Percentiles rank a stretch among this genome's conserved stretches.
These are phyloP conservation scores for Stegana nigrithorax DNA, from an alignment of 2,888 invertebrate genomes.

Conservation along the genomic window DNA sequence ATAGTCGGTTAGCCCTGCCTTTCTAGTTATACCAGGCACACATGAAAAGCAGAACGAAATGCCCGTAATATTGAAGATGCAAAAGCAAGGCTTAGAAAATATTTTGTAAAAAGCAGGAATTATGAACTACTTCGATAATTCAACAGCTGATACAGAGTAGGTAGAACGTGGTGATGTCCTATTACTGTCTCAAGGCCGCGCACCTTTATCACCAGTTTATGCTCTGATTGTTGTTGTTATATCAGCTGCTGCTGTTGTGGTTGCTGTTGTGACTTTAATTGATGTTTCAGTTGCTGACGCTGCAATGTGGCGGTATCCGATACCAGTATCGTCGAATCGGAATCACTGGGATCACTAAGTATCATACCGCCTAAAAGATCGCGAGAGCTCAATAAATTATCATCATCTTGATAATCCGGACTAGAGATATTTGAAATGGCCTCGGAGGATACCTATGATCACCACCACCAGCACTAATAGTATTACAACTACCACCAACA, in stretches of 20 bases:
- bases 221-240: constrained; percentile 75
- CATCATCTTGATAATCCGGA: constrained; percentile 90
- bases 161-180: constrained; percentile 52
- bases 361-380: constrained; percentile 83
- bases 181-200: constrained; percentile 66
- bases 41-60: no score
- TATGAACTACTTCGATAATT: no score
- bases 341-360: constrained; percentile 89
- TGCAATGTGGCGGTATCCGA: constrained; percentile 74
- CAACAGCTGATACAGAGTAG: no score
- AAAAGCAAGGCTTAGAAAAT: no score
- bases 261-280: constrained; percentile 54
- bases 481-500: constrained; percentile 40
- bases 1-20: no score
- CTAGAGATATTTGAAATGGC: constrained; percentile 90
- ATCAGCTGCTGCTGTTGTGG: constrained; percentile 61
- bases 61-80: no score
- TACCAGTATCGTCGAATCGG: constrained; percentile 87
- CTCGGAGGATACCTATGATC: constrained; percentile 86
- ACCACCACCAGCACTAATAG: constrained; percentile 71
- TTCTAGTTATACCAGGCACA: no score
- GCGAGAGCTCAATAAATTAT: constrained; percentile 81
- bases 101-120: no score
- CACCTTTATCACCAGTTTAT: constrained; percentile 88
- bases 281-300: constrained; percentile 63